Evolutionary conservation across 2,797 vertebrate genomes (phyloP).

Genomic region (Lithobates pipiens): DNA sequence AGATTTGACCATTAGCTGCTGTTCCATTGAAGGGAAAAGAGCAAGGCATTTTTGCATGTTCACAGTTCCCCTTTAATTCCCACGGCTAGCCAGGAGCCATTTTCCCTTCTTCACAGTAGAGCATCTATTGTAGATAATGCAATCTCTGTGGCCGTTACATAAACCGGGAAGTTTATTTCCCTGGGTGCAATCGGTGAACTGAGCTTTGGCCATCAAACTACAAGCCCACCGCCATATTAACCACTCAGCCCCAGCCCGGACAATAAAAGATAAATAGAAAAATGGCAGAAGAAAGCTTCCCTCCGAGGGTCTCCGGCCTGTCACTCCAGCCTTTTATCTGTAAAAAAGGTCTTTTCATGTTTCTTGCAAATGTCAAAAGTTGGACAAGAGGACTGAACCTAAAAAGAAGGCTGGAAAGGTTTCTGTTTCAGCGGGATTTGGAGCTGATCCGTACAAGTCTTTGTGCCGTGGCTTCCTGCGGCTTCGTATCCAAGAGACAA

Average conservation of each 20-base stretch:
- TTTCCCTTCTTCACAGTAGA: not conserved
- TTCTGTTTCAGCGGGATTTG: slow-evolving; percentile 26
- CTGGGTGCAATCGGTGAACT: not conserved
- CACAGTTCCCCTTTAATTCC: too few species aligned
- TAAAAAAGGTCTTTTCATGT: slow-evolving; percentile 50
- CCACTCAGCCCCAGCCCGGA: not conserved
- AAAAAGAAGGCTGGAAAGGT: slow-evolving; percentile 18
- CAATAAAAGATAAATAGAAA: slow-evolving; percentile 28
- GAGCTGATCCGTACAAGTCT: slow-evolving; percentile 11
- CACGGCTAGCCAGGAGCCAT: too few species aligned
- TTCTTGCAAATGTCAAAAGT: slow-evolving; percentile 42
- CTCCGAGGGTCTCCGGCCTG: slow-evolving; percentile 4
- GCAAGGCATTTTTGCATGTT: too few species aligned
- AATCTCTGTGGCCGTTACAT: not conserved
- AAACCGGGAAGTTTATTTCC: not conserved
- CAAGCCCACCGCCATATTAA: not conserved
- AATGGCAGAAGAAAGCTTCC: not conserved
- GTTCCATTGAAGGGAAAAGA: too few species aligned
- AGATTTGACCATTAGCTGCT: too few species aligned
- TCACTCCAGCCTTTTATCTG: slow-evolving; percentile 42
- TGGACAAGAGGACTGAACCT: slow-evolving; percentile 33
- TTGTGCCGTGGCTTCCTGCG: slow-evolving; percentile 31
- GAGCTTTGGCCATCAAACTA: slow-evolving; percentile 4
- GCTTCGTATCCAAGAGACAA: slow-evolving; percentile 1
- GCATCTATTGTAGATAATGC: not conserved